phyloP scores from a whole-genome alignment of 2,797 vertebrate genomes.

The Acanthurus tractus region DNA sequence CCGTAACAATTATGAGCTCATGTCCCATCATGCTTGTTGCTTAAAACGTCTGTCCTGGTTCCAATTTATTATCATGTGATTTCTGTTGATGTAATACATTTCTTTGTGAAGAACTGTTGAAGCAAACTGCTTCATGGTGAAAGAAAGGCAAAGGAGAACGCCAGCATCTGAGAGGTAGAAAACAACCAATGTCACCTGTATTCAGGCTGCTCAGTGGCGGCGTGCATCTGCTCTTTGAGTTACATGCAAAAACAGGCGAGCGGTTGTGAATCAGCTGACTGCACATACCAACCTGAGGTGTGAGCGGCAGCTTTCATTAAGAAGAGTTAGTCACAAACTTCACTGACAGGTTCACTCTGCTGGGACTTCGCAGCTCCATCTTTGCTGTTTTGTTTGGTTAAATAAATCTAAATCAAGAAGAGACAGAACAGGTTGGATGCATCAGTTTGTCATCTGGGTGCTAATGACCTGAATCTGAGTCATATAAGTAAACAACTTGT shows the following conservation, averaged over 20 bases:
- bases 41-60: not conserved
- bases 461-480: not conserved
- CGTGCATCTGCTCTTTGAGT: conserved; percentile 4
- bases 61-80: conserved; percentile 35
- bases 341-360: not conserved
- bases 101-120: not conserved
- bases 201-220: not conserved
- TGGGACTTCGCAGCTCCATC: not conserved
- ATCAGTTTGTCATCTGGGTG: not conserved
- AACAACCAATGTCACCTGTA: conserved; percentile 1
- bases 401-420: not conserved
- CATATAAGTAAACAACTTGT: not conserved
- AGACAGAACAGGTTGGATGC: not conserved
- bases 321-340: not conserved
- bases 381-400: not conserved
- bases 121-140: not conserved
- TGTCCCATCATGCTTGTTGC: conserved; percentile 18
- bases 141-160: not conserved
- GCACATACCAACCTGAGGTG: conserved; percentile 67
- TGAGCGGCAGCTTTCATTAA: conserved; percentile 49
- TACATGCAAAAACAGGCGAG: conserved; percentile 51
- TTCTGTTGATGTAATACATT: not conserved
- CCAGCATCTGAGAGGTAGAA: not conserved
- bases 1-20: not conserved
- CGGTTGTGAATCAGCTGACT: conserved; percentile 73